Base-by-base conservation (phyloP, 2,797 vertebrate genomes). In the Girardinus metallicus region DNA sequence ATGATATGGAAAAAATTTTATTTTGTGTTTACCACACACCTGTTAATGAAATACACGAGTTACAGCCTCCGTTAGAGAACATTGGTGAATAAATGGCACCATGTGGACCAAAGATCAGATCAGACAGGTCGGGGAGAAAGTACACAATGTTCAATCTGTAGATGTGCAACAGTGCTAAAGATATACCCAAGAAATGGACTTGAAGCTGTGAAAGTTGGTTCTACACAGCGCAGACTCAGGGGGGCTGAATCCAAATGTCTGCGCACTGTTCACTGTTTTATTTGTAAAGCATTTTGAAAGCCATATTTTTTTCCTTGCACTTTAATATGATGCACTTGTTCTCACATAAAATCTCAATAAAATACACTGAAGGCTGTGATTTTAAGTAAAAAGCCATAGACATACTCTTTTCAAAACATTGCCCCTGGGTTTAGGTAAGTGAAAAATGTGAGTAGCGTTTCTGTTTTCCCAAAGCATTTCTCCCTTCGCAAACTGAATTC, bases 401-500 rank as follows among this genome's bases (percentile, higher is more conserved):
- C 16, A 21, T 21, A 18, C 7, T 60, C 49, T 64, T 64, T 39
- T 39, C 62, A 36, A 23, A 36, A 10, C 3, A 1, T 16, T 36
- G 2, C 60, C 16, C 36, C 36, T 68, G 0, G 53, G 23, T 77
- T 74, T 77, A 34, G 66, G 7, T 79, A n/a, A 57, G 44, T 57
- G 29, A 75, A 76, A 55, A 71, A 18, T 71, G 15, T 60, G 70
- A 77, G 18, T 1, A 6, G 71, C 64, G 18, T 2, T 62, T 36
- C 34, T 46, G 44, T 60, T 81, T 85, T 85, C 83, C 83, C 76
- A 86, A 86, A 86, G 85, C 85, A 84, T 91, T 88, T 89, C 82
- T 89, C 47, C 53, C 13, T 62, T 78, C 84, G 81, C 68, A 6
- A 82, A 87, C 89, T 93, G 77, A 91, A 94, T 94, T 91, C 91